Evolutionary conservation across 2,113 vertebrate species (phyloP), one percentile per base, ranked within the genome.

Genomic region (Spea bombifrons): DNA sequence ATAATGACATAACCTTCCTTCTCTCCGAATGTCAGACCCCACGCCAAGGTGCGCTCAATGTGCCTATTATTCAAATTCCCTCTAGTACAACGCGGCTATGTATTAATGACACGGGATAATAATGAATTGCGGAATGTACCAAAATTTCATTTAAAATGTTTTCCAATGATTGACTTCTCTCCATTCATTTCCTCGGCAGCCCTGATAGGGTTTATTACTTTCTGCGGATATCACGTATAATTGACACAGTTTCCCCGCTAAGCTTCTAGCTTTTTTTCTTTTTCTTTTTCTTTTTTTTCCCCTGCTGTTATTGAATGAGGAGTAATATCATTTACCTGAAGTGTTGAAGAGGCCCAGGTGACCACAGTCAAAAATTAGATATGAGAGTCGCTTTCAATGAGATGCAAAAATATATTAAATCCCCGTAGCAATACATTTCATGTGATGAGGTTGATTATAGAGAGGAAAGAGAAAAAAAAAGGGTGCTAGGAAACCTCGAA

Each of bases 351-450:
- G 69, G 66, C 77, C 77, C 77, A 79, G 77, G 77, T 79, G 77
- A 79, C 77, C 77, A 73, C 59, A 66, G 49, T 55, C 66, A 66
- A 63, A 64, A 73, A 73, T 73, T 45, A 71, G 77, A 73, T 73
- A 50, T 72, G 69, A 66, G 63, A 49, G 77, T 47, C 45, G 47
- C 77, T 46, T 57, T 79, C 77, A 79, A 79, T 79, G 77, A 79
- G 77, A 79, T 79, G 77, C 77, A 79, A 65, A 79, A 79, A 79
- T 79, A 72, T 79, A 79, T 79, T 79, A 79, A 79, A 73, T 79
- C 77, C 77, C 77, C 66, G 70, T 79, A 79, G 77, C 61, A 73
- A 79, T 79, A 79, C 55, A 73, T 79, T 61, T 64, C 46, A 73
- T 79, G 77, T 73, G 77, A 79, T 78, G 66, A 68, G 76, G 76